Evolutionary conservation across 2,113 vertebrate species (phyloP).

Genomic region (Microcebus ravelobensis): DNA sequence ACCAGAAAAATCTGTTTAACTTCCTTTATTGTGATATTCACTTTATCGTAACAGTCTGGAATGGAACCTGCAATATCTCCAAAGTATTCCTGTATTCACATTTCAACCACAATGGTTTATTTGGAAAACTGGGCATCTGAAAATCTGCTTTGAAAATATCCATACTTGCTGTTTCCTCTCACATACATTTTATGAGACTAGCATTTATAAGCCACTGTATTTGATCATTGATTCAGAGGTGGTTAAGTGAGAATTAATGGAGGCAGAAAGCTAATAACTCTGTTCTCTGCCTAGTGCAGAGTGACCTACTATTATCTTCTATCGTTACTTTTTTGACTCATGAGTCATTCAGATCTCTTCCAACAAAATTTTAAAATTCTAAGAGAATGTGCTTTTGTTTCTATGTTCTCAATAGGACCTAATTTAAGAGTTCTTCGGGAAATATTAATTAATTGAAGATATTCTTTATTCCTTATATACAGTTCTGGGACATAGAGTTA

Average conservation of each 20-base stretch:
- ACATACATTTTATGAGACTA: not conserved
- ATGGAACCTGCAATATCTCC: not conserved
- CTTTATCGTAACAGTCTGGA: not conserved
- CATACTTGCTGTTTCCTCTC: not conserved
- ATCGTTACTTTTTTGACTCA: not conserved
- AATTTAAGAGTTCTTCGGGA: not conserved
- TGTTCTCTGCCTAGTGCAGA: not conserved
- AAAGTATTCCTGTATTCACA: not conserved
- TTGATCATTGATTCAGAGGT: conserved; percentile 26
- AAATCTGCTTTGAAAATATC: not conserved
- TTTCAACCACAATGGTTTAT: not conserved
- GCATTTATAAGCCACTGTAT: not conserved
- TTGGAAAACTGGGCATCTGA: conserved; percentile 30
- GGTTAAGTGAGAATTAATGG: conserved; percentile 8
- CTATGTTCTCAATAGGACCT: not conserved
- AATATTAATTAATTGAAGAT: not conserved
- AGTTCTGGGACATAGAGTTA: not conserved
- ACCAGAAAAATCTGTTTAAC: not conserved
- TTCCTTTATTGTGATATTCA: not conserved
- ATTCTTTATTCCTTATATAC: not conserved
- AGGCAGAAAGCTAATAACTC: not conserved
- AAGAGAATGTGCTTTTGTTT: not conserved
- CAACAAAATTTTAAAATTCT: not conserved
- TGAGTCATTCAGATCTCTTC: not conserved
- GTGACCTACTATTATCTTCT: not conserved